Base-by-base conservation (phyloP, 2,113 vertebrate species). In the Hirundichthys speculiger region DNA sequence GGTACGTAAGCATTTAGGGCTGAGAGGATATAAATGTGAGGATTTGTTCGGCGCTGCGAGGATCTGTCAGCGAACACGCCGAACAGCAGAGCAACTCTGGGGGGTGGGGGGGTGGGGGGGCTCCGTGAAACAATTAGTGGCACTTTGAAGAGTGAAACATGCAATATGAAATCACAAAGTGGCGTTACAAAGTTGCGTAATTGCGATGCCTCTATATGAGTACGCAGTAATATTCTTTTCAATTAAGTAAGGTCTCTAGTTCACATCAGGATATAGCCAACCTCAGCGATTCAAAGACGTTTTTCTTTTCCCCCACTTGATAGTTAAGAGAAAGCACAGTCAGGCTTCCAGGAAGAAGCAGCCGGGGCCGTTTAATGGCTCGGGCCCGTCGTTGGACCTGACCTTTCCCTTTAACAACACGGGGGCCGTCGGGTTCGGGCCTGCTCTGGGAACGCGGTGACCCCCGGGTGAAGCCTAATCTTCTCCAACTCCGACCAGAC, bases 401-500 rank as follows among this genome's bases (percentile, higher is more conserved):
- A 92, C 94, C 92, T 94, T 95, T 95, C 94, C 93, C 94, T 94
- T 94, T 94, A 94, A 95, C 95, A 94, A 93, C 69, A 86, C 84
- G 84, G 91, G 88, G 87, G 80, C 93, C 69, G 71, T 89, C 81
- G 83, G 89, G 51, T 65, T 55, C 11, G 51, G 75, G 92, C 93
- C 93, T 51, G 92, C 88, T 92, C 92, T 95, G 94, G 94, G 96
- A 97, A 97, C 92, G 90, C 82, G 87, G 90, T 90, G 94, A 96
- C 96, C 97, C 86, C 63, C 61, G 92, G 94, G 94, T 93, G 94
- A 95, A 93, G 95, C 94, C 95, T 95, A 98, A 98, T 98, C 96
- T 95, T 90, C 93, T 95, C 94, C 93, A 94, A 92, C 93, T 86
- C 89, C 91, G 94, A 93, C 93, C 94, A 94, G 87, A 93, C 89